These are phyloP conservation scores for Hypotaenidia okinawae DNA, from an alignment of 2,797 vertebrate genomes.

Conservation along the genomic window DNA sequence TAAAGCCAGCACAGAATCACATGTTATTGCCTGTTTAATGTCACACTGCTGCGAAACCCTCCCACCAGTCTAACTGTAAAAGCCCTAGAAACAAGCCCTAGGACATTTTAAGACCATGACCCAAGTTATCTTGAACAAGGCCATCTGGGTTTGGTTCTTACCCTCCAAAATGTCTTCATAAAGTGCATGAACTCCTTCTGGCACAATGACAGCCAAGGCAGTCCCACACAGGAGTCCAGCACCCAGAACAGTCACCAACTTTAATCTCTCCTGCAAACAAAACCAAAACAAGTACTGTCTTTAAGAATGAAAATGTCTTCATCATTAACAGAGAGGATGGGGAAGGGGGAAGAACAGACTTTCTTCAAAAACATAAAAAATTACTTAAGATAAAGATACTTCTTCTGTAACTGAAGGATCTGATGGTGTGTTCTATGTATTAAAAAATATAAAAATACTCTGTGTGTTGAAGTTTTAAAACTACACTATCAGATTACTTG, in stretches of 20 bases:
- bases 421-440: neutral
- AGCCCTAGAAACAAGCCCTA: neutral
- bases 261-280: constrained; percentile 89
- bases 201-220: constrained; percentile 95
- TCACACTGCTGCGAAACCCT: neutral
- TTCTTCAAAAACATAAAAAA: neutral
- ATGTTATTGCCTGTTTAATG: no score
- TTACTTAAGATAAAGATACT: neutral
- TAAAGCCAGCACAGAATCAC: no score
- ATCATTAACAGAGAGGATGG: neutral
- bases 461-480: neutral
- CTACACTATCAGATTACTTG: neutral
- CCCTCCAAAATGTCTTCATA: constrained; percentile 96
- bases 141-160: constrained; percentile 67
- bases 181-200: constrained; percentile 96
- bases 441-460: neutral
- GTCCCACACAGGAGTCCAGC: constrained; percentile 97
- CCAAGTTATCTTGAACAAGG: neutral
- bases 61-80: neutral
- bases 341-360: neutral
- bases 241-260: constrained; percentile 95
- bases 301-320: neutral
- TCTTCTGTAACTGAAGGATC: neutral
- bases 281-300: neutral
- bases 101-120: fast-evolving